phyloP scores from a whole-genome alignment of 2,113 vertebrate genomes.

The Pluvialis apricaria region DNA sequence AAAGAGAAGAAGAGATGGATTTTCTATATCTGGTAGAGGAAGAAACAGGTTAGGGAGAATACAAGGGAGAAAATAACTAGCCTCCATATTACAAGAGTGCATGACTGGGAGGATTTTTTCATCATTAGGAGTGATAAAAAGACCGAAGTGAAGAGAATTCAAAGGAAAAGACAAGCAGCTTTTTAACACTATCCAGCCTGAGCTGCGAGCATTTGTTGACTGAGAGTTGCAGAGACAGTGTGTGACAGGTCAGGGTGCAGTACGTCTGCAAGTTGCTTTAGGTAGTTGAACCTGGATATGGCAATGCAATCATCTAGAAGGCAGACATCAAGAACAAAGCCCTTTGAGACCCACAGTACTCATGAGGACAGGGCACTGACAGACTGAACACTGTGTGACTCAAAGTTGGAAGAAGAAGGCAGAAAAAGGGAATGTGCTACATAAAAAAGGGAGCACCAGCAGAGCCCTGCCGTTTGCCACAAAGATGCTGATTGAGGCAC shows the following conservation, averaged over 20 bases:
- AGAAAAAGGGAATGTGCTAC: background rate
- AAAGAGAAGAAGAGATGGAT: background rate
- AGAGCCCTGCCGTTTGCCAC: background rate
- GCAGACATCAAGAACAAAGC: background rate
- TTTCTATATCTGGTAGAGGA: background rate
- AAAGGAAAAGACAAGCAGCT: constrained; percentile 11
- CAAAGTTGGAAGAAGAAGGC: background rate
- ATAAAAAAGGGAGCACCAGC: background rate
- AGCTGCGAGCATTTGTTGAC: constrained; percentile 1
- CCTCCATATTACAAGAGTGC: background rate
- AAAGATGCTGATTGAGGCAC: background rate
- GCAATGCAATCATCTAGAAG: background rate
- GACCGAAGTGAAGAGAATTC: background rate
- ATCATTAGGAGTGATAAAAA: background rate
- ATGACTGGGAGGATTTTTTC: background rate
- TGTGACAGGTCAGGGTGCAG: background rate
- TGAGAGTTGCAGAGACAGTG: background rate
- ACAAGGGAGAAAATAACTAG: background rate
- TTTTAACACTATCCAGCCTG: background rate
- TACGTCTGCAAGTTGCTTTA: background rate
- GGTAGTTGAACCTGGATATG: background rate
- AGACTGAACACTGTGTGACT: background rate
- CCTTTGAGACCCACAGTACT: background rate
- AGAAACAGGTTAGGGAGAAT: background rate
- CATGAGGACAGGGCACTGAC: background rate